Percentiles rank a stretch among this genome's conserved stretches.
These are phyloP conservation scores for Drosophila tsacasi DNA, from an alignment of 1,140 invertebrate species.

Conservation along the genomic window DNA sequence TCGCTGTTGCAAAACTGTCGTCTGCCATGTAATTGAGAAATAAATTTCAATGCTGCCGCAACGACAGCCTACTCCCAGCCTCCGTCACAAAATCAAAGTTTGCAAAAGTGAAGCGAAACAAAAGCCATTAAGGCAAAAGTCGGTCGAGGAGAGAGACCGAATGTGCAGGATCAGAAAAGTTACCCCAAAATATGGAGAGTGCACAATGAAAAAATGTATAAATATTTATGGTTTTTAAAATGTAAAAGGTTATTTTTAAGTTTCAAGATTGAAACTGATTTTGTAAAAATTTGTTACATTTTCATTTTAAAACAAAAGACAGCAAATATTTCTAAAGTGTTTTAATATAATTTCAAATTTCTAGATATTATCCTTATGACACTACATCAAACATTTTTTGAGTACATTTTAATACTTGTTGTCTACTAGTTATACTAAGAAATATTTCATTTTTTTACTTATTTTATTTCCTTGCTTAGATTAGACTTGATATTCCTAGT, in stretches of 20 bases:
- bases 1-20: slow-evolving; percentile 60
- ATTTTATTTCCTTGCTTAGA: background rate
- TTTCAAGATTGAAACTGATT: background rate
- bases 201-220: background rate
- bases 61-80: slow-evolving; percentile 7
- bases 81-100: slow-evolving; percentile 55
- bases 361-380: too few relatives aligned
- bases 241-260: background rate
- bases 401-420: too few relatives aligned
- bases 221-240: background rate
- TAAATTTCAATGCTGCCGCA: slow-evolving; percentile 59
- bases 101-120: slow-evolving; percentile 35
- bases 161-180: slow-evolving; percentile 19
- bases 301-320: too few relatives aligned
- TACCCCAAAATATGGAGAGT: background rate
- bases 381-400: too few relatives aligned
- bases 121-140: slow-evolving; percentile 46
- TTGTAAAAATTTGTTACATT: background rate
- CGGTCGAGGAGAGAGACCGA: slow-evolving; percentile 3
- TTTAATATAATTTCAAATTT: too few relatives aligned
- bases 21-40: slow-evolving; percentile 78
- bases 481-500: background rate
- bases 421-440: too few relatives aligned
- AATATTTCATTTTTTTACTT: too few relatives aligned
- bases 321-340: too few relatives aligned